Conservation (phyloP, 1,140 invertebrate genomes). For the Zaprionus ghesquierei region DNA sequence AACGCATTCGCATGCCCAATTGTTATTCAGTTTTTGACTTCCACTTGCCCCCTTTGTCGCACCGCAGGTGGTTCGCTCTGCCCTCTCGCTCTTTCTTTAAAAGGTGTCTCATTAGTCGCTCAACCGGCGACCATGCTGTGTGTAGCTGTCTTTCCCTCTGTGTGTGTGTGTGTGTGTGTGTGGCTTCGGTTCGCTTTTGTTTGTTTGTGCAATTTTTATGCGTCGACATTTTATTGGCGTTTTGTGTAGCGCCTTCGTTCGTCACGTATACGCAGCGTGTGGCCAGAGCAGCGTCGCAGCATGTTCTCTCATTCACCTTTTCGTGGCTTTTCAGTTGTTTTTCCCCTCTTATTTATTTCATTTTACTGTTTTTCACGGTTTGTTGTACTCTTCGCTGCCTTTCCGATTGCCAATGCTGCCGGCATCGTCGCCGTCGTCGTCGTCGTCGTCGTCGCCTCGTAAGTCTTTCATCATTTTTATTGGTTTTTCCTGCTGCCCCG, state of each 20-base stretch:
- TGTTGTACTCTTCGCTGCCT: not conserved
- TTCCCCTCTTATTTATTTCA: not conserved
- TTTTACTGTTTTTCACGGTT: conserved; percentile 1
- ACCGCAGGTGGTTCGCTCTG: not conserved
- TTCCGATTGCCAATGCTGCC: conserved; percentile 21
- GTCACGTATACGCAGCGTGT: conserved; percentile 62
- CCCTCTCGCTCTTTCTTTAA: not conserved
- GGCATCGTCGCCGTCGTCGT: too few relatives aligned
- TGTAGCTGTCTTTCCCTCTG: too few relatives aligned
- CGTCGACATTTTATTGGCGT: conserved; percentile 63
- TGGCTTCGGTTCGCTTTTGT: conserved; percentile 29
- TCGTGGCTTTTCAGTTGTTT: conserved; percentile 3
- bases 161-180: conserved; percentile 9
- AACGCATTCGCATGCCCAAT: not conserved
- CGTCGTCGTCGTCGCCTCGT: conserved; percentile 26
- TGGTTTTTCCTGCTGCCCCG: conserved; percentile 29
- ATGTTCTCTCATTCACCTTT: not conserved
- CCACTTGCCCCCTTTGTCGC: not conserved
- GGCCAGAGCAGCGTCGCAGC: not conserved
- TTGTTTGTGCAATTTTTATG: conserved; percentile 63
- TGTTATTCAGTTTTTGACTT: not conserved
- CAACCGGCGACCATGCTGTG: not conserved
- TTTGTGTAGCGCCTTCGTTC: conserved; percentile 42
- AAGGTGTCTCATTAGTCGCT: conserved; percentile 10
- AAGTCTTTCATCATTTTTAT: conserved; percentile 79